These are phyloP conservation scores for Campodea augens DNA, from an alignment of 1,140 invertebrate species.

Conservation along the genomic window DNA sequence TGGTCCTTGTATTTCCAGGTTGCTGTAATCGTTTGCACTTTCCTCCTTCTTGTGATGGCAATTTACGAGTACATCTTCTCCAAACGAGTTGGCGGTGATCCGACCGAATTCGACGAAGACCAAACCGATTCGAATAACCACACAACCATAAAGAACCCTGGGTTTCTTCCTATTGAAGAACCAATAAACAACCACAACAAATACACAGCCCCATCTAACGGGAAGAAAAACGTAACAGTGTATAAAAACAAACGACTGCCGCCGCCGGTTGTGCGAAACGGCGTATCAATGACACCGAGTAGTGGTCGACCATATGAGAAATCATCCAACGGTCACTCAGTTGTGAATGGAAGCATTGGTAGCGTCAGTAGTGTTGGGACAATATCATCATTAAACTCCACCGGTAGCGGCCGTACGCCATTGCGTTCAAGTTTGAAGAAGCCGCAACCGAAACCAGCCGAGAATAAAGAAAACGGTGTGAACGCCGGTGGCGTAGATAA, in stretches of 20 bases:
- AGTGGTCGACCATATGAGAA: conserved; percentile 42
- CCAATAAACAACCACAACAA: conserved; percentile 18
- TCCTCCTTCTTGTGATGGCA: conserved; percentile 48
- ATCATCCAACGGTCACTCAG: conserved; percentile 22
- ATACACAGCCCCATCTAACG: conserved; percentile 11
- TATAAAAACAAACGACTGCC: too few species aligned
- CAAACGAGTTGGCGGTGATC: conserved; percentile 47
- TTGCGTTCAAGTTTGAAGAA: conserved; percentile 64
- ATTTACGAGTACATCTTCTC: conserved; percentile 55
- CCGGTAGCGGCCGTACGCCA: conserved; percentile 41
- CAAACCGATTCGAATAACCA: conserved; percentile 25
- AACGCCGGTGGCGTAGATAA: conserved; percentile 57
- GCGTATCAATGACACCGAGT: conserved; percentile 57
- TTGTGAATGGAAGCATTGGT: conserved; percentile 52
- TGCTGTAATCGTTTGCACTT: conserved; percentile 48
- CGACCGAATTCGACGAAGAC: conserved; percentile 25
- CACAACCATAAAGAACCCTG: conserved; percentile 62
- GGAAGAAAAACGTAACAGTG: background rate
- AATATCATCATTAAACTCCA: conserved; percentile 16
- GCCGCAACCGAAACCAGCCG: conserved; percentile 32
- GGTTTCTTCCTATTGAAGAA: conserved; percentile 49
- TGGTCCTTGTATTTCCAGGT: too few species aligned
- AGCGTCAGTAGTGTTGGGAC: conserved; percentile 42
- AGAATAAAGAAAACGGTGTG: conserved; percentile 19
- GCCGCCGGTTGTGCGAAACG: conserved; percentile 29